A percentile compares a stretch with the other conserved stretches of the same genome.
These are phyloP conservation scores for Cheilosia urbana DNA, from an alignment of 2,888 invertebrate species.

Conservation along the genomic window DNA sequence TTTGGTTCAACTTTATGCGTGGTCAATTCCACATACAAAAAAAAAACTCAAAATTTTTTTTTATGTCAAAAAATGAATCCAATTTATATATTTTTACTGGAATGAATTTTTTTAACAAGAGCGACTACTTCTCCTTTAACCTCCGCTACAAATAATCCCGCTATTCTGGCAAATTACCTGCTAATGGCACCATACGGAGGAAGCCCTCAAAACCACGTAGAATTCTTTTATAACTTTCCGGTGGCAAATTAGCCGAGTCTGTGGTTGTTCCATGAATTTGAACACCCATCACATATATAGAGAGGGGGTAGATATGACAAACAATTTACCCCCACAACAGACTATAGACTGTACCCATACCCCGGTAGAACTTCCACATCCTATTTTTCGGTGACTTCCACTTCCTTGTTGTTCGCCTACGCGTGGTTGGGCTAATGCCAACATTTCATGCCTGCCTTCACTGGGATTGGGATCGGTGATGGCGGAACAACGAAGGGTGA, in stretches of 20 bases:
- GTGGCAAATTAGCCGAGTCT: constrained; percentile 65
- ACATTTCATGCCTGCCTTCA: background rate
- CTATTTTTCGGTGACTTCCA: constrained; percentile 49
- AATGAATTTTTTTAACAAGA: no score
- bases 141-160: no score
- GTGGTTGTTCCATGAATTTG: constrained; percentile 21
- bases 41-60: no score
- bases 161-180: constrained; percentile 47
- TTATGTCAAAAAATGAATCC: no score
- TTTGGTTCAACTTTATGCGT: no score
- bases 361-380: constrained; percentile 24
- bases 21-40: no score
- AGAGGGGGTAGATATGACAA: constrained; percentile 11
- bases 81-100: no score
- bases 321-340: constrained; percentile 43
- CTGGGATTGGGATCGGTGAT: background rate
- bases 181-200: constrained; percentile 31
- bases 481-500: no score
- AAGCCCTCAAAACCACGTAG: constrained; percentile 36
- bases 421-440: constrained; percentile 30
- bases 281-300: background rate
- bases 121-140: no score
- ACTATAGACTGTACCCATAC: constrained; percentile 19
- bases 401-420: constrained; percentile 18
- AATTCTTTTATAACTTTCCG: constrained; percentile 64